phyloP scores from a whole-genome alignment of 1,140 invertebrate species.

The Parasteatoda tepidariorum region DNA sequence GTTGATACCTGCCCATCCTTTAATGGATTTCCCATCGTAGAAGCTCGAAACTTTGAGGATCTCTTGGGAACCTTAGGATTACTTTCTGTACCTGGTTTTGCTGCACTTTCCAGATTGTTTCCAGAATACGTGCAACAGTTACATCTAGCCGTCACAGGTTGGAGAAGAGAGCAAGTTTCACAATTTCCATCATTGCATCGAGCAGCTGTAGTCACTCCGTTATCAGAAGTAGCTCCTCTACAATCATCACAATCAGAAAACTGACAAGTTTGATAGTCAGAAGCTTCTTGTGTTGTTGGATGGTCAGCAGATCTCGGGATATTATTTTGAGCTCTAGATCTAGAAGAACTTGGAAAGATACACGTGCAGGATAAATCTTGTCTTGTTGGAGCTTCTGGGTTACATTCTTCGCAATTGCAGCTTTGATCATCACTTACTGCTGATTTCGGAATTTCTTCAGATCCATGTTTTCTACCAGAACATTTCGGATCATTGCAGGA shows the following conservation, averaged over 20 bases:
- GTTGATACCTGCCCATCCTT: not conserved
- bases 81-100: not conserved
- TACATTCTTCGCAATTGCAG: slow-evolving; percentile 4
- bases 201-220: not conserved
- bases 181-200: not conserved
- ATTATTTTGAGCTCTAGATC: too few species aligned
- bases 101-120: not conserved
- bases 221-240: not conserved
- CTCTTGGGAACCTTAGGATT: not conserved
- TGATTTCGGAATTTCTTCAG: not conserved
- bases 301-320: not conserved
- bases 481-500: not conserved
- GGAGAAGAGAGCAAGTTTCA: not conserved
- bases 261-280: not conserved
- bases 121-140: not conserved
- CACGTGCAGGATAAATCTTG: too few species aligned
- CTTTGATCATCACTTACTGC: not conserved
- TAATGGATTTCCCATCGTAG: not conserved
- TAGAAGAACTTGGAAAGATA: not conserved
- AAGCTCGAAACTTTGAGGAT: too few species aligned
- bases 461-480: not conserved
- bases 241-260: not conserved
- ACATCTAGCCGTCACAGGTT: not conserved
- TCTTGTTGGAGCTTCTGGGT: not conserved
- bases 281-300: not conserved